Conservation (phyloP, 2,888 invertebrate genomes). For the Neoaliturus tenellus region DNA sequence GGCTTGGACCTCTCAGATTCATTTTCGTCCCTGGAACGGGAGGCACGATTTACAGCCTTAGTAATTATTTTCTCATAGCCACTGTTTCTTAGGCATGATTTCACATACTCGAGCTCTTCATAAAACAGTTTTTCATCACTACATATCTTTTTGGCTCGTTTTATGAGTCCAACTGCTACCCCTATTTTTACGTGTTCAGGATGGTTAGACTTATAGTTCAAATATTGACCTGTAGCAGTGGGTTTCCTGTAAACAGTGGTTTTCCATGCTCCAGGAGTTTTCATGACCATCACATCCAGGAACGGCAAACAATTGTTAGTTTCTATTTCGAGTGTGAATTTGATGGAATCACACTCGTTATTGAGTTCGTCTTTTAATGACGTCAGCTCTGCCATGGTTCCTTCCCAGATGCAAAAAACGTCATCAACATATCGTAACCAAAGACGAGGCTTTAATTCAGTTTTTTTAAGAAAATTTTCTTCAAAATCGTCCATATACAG, state of each 20-base stretch:
- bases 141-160: not conserved
- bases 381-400: not conserved
- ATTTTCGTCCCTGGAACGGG: no score
- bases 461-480: not conserved
- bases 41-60: no score
- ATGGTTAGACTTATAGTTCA: not conserved
- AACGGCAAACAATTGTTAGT: not conserved
- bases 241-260: not conserved
- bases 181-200: not conserved
- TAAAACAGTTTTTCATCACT: no score
- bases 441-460: not conserved
- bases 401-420: not conserved
- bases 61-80: no score
- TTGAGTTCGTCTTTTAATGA: not conserved
- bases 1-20: no score
- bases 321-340: not conserved
- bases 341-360: not conserved
- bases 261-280: not conserved
- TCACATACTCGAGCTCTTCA: no score
- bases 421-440: not conserved
- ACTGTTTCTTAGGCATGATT: no score
- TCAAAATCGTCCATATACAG: not conserved
- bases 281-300: not conserved
- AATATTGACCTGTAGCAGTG: not conserved
- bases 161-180: not conserved